These are phyloP conservation scores for Siphonodentalium dalli DNA, from an alignment of 2,888 invertebrate species.

Conservation along the genomic window DNA sequence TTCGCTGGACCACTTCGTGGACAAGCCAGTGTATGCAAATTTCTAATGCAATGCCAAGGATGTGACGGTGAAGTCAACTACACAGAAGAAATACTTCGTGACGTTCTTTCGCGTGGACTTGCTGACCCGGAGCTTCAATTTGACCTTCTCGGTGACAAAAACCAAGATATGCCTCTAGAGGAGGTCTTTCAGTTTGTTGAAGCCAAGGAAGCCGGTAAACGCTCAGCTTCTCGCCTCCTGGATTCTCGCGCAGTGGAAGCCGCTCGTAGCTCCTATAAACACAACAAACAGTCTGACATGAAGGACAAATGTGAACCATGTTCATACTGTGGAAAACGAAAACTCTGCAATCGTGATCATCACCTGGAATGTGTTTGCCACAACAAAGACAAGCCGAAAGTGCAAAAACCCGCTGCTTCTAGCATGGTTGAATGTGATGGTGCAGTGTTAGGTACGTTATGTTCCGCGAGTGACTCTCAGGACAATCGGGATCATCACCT, in stretches of 20 bases:
- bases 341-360: slow-evolving; percentile 22
- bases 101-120: slow-evolving; percentile 20
- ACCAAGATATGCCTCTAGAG: slow-evolving; percentile 28
- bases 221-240: slow-evolving; percentile 23
- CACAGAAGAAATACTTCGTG: slow-evolving; percentile 27
- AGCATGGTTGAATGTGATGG: too few species aligned
- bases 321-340: slow-evolving; percentile 31
- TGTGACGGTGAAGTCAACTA: slow-evolving; percentile 20
- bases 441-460: slow-evolving; percentile 26
- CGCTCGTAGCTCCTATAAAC: slow-evolving; percentile 15
- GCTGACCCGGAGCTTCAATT: slow-evolving; percentile 28
- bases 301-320: slow-evolving; percentile 12
- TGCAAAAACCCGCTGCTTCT: too few species aligned
- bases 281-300: neutral
- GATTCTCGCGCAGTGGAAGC: slow-evolving; percentile 6
- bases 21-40: slow-evolving; percentile 31
- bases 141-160: slow-evolving; percentile 27
- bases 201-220: slow-evolving; percentile 31
- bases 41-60: slow-evolving; percentile 16
- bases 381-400: slow-evolving; percentile 14
- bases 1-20: slow-evolving; percentile 28
- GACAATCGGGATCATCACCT: too few species aligned
- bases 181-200: slow-evolving; percentile 25
- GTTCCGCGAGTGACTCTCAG: slow-evolving; percentile 10
- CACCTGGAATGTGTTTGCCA: slow-evolving; percentile 32